A percentile compares a stretch with the other conserved stretches of the same genome.
Evolutionary conservation across 2,888 invertebrate species (phyloP).

Genomic region (Patella ulyssiponensis): DNA sequence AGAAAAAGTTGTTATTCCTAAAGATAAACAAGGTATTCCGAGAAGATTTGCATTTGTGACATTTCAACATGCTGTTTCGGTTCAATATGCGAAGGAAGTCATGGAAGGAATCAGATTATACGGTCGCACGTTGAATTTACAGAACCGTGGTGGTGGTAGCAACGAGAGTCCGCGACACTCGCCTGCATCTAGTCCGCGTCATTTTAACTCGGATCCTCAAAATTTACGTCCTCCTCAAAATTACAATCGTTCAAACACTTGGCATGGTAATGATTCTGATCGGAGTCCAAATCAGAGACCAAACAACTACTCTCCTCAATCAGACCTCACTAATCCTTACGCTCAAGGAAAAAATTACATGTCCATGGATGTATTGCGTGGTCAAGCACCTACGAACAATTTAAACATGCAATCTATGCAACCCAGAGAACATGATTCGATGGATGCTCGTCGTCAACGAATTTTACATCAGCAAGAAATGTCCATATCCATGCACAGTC

Average conservation of each 20-base stretch:
- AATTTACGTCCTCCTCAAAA: constrained; percentile 18
- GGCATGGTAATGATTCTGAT: constrained; percentile 40
- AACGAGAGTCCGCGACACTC: not conserved
- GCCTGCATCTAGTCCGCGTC: constrained; percentile 13
- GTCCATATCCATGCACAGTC: constrained; percentile 33
- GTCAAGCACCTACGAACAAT: constrained; percentile 27
- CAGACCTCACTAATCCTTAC: constrained; percentile 11
- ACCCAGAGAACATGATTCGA: constrained; percentile 17
- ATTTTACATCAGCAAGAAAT: constrained; percentile 38
- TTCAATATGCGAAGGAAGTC: constrained; percentile 83
- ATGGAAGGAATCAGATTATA: constrained; percentile 82
- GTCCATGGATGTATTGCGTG: constrained; percentile 19
- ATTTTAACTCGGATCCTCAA: constrained; percentile 13
- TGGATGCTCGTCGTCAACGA: constrained; percentile 38
- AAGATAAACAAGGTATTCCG: constrained; percentile 80
- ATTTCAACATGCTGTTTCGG: constrained; percentile 83
- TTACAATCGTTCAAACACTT: constrained; percentile 44
- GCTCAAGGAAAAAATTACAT: constrained; percentile 15
- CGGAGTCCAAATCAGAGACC: constrained; percentile 13
- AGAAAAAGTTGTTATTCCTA: constrained; percentile 83
- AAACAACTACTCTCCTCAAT: constrained; percentile 17
- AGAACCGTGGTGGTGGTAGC: constrained; percentile 47
- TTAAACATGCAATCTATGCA: constrained; percentile 8
- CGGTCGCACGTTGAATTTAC: constrained; percentile 71
- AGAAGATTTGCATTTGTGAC: constrained; percentile 85